These are phyloP conservation scores for Numida meleagris DNA, from an alignment of 2,113 vertebrate species.

Conservation along the genomic window DNA sequence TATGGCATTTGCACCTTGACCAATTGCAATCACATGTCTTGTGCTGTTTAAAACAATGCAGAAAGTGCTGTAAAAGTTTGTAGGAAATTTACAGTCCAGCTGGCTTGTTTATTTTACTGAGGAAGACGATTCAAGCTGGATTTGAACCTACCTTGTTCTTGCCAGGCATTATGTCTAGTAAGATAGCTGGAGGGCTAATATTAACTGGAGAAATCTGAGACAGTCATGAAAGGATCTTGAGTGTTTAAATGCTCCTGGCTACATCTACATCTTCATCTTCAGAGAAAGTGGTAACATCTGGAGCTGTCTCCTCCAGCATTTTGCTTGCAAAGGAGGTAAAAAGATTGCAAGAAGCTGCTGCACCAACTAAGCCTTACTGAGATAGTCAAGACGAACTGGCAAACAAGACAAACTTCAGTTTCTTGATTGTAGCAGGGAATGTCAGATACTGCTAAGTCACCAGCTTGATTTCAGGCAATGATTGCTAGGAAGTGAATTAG, in stretches of 20 bases:
- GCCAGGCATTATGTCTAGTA: not conserved
- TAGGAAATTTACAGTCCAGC: not conserved
- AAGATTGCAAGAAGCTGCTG: not conserved
- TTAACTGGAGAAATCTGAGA: not conserved
- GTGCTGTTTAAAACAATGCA: not conserved
- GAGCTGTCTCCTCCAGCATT: not conserved
- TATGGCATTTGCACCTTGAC: not conserved
- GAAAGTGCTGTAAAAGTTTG: not conserved
- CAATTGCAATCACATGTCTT: not conserved
- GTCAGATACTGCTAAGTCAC: not conserved
- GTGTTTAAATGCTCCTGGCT: not conserved
- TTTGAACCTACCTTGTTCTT: not conserved
- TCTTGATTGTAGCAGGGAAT: not conserved
- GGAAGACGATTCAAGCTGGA: not conserved
- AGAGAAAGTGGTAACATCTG: not conserved
- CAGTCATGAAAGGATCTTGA: not conserved
- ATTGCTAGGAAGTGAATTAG: not conserved
- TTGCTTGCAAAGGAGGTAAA: not conserved
- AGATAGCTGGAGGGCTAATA: not conserved
- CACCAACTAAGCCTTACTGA: not conserved
- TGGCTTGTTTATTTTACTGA: not conserved
- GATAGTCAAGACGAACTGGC: not conserved
- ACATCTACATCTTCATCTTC: not conserved
- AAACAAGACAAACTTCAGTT: not conserved
- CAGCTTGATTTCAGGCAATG: slow-evolving; percentile 36